Evolutionary conservation across 2,113 vertebrate species (phyloP).

Genomic region (Carassius carassius): DNA sequence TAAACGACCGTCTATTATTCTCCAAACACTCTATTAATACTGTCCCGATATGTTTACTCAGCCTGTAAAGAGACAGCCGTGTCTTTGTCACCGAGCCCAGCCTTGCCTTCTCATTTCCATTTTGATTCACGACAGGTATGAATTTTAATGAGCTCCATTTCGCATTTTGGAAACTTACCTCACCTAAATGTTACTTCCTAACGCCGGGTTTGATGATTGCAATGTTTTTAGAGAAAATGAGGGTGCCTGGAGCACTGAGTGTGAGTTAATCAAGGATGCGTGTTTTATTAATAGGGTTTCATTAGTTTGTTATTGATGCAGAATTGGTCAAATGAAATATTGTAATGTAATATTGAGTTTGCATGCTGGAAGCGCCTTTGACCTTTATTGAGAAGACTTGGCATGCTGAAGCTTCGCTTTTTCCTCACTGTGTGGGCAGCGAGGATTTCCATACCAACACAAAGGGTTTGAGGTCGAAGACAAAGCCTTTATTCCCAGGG

Average conservation of each 20-base stretch:
- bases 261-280: neutral
- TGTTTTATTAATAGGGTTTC: slow-evolving; percentile 17
- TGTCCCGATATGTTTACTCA: slow-evolving; percentile 61
- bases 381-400: neutral
- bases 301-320: neutral
- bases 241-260: neutral
- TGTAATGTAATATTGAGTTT: neutral
- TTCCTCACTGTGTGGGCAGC: slow-evolving; percentile 1
- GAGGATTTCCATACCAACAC: neutral
- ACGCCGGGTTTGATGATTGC: neutral
- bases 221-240: neutral
- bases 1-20: slow-evolving; percentile 58
- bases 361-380: neutral
- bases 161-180: slow-evolving; percentile 42
- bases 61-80: slow-evolving; percentile 60
- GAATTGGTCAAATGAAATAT: neutral
- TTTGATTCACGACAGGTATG: slow-evolving; percentile 67
- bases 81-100: slow-evolving; percentile 64
- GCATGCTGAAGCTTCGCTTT: neutral
- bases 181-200: slow-evolving; percentile 5
- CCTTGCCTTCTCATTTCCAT: slow-evolving; percentile 65
- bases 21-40: slow-evolving; percentile 50
- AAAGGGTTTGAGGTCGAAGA: slow-evolving; percentile 11
- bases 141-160: slow-evolving; percentile 65
- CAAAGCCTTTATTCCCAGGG: neutral